Evolutionary conservation across 2,797 vertebrate genomes (phyloP).

Genomic region (Garrulus glandarius): DNA sequence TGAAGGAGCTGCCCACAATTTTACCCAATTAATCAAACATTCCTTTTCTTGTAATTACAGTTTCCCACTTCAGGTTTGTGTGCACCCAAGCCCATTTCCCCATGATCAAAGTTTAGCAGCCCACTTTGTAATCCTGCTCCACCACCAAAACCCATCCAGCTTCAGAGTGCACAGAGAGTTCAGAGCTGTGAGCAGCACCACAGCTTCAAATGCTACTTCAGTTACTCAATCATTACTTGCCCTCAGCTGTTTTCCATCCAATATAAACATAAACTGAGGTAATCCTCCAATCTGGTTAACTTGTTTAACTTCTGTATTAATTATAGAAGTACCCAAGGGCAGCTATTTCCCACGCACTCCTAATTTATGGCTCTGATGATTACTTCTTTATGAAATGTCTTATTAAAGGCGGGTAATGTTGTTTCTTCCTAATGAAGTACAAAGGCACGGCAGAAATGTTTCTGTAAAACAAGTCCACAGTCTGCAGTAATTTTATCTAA

Average conservation of each 20-base stretch:
- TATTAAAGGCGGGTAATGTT: slow-evolving; percentile 41
- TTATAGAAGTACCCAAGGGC: slow-evolving; percentile 61
- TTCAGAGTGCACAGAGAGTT: neutral
- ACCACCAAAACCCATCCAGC: neutral
- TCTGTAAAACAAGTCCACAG: slow-evolving; percentile 34
- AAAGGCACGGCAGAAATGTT: slow-evolving; percentile 29
- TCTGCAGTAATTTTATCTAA: slow-evolving; percentile 42
- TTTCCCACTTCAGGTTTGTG: neutral
- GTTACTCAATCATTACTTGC: slow-evolving; percentile 28
- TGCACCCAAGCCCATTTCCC: neutral
- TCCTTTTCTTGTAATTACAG: neutral
- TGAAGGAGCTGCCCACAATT: neutral
- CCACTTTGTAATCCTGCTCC: neutral
- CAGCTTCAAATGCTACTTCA: neutral
- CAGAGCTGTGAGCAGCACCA: neutral
- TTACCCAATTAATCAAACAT: neutral
- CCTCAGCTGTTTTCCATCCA: slow-evolving; percentile 62
- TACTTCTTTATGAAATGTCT: slow-evolving; percentile 31
- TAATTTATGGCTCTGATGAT: slow-evolving; percentile 29
- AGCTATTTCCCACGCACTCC: slow-evolving; percentile 45
- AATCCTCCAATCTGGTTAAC: slow-evolving; percentile 55
- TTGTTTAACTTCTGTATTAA: slow-evolving; percentile 65
- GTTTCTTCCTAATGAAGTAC: slow-evolving; percentile 46
- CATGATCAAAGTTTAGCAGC: neutral
- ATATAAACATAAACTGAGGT: slow-evolving; percentile 57